phyloP scores from a whole-genome alignment of 2,888 invertebrate species.

The Myopa tessellatipennis region DNA sequence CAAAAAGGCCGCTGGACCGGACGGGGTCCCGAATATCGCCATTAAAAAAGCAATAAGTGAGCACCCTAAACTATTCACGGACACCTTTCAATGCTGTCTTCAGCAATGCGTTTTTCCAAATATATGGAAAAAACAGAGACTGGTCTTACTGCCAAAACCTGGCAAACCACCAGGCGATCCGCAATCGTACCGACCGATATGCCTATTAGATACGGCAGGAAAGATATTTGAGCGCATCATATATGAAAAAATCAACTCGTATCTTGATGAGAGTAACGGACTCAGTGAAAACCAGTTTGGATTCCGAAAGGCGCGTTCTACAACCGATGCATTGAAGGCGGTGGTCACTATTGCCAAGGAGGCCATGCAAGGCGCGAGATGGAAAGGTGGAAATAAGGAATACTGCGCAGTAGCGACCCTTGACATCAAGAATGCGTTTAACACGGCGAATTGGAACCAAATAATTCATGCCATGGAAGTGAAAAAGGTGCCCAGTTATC shows the following conservation, averaged over 20 bases:
- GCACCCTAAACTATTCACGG: not conserved
- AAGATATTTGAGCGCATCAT: constrained; percentile 16
- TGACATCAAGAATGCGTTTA: too few relatives aligned
- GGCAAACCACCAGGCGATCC: not conserved
- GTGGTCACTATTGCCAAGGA: not conserved
- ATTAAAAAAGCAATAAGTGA: not conserved
- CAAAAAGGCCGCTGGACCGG: too few relatives aligned
- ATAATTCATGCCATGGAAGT: too few relatives aligned
- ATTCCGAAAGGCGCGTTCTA: constrained; percentile 18
- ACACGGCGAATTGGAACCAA: too few relatives aligned
- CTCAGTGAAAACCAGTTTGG: constrained; percentile 5
- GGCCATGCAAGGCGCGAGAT: not conserved
- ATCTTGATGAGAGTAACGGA: not conserved
- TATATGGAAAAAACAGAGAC: constrained; percentile 11
- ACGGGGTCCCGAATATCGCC: not conserved
- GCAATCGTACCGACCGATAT: constrained; percentile 18
- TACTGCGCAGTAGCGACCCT: too few relatives aligned
- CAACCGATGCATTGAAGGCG: too few relatives aligned
- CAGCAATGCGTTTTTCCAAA: too few relatives aligned
- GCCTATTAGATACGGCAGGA: constrained; percentile 15
- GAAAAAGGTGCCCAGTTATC: too few relatives aligned
- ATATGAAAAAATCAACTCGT: not conserved
- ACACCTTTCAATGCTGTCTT: too few relatives aligned
- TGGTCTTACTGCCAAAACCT: constrained; percentile 17
- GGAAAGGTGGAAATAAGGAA: not conserved